These are phyloP conservation scores for Microvelia longipes DNA, from an alignment of 1,140 invertebrate species.

Conservation along the genomic window DNA sequence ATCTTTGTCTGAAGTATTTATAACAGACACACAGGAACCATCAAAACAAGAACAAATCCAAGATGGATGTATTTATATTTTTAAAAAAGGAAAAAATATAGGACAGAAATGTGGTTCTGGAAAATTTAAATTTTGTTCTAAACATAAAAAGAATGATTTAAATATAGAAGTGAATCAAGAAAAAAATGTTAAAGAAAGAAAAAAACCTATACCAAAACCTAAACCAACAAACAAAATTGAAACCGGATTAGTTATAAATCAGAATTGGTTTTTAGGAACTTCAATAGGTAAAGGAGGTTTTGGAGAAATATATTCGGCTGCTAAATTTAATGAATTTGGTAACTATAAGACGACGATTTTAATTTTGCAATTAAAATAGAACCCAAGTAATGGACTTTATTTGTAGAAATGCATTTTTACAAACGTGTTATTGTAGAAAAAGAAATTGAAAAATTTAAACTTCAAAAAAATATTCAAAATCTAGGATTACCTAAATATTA, in stretches of 20 bases:
- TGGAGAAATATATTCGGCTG: conserved; percentile 71
- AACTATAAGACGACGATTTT: neutral
- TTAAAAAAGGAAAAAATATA: neutral
- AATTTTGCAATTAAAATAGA: neutral
- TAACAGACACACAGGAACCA: neutral
- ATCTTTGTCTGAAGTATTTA: neutral
- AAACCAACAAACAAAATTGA: neutral
- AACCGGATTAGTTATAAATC: conserved; percentile 33
- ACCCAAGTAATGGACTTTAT: neutral
- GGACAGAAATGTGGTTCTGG: neutral
- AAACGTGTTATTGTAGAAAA: neutral
- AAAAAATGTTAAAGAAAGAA: neutral
- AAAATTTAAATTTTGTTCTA: neutral
- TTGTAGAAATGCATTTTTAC: neutral
- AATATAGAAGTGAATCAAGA: neutral
- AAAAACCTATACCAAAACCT: neutral
- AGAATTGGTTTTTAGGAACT: conserved; percentile 67
- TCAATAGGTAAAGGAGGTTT: conserved; percentile 87
- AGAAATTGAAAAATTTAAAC: conserved; percentile 62
- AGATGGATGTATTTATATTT: neutral
- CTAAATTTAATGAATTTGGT: neutral
- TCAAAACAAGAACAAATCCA: neutral
- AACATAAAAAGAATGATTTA: neutral
- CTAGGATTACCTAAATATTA: conserved; percentile 77
- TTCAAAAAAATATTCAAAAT: conserved; percentile 47